Base-by-base conservation (phyloP, 1,140 invertebrate genomes). In the Dendrolimus kikuchii region DNA sequence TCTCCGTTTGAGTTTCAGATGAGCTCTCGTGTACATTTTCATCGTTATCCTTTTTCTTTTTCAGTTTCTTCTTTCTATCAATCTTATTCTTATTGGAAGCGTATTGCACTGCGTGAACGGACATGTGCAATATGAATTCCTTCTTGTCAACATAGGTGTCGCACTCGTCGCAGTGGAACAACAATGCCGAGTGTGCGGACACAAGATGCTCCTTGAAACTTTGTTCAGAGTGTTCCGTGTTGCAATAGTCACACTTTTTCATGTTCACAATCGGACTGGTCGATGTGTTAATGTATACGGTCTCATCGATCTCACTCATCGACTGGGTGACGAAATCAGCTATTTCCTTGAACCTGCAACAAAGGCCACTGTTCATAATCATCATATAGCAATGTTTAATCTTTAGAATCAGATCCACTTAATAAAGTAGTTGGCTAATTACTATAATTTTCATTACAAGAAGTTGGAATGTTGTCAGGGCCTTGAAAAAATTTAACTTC, bases 131-230 rank as follows among this genome's bases (percentile, higher is more conserved):
- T 5, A 78, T 51, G 46, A 84, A 67, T 7, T 72, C 60, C 39
- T 63, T 66, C 9, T 69, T 58, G 47, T 74, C 65, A 6, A 81
- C 55, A 57, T 71, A 82, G 1, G 41, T 55, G 55, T 72, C 55
- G 60, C 81, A 85, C 46, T 76, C 75, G 8, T 74, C 71, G 55
- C 80, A 86, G 42, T 71, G 68, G 56, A 83, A 81, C 44, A 82
- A 45, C 6, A 51, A 56, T 6, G 71, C 69, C 0, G 65, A 53
- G 58, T 83, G 83, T 2, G 9, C 51, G 40, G 60, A 40, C 9
- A 66, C 38, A 47, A 81, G 46, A 62, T 83, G 82, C 5, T 59
- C 39, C 5, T 59, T 56, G 55, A 70, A 72, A 1, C 23, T 5
- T 44, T 49, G 8, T 42, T 61, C 55, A n/a, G 55, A 50, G 23